Evolutionary conservation across 2,797 vertebrate species (phyloP).

Genomic region (Nannoperca obscura): DNA sequence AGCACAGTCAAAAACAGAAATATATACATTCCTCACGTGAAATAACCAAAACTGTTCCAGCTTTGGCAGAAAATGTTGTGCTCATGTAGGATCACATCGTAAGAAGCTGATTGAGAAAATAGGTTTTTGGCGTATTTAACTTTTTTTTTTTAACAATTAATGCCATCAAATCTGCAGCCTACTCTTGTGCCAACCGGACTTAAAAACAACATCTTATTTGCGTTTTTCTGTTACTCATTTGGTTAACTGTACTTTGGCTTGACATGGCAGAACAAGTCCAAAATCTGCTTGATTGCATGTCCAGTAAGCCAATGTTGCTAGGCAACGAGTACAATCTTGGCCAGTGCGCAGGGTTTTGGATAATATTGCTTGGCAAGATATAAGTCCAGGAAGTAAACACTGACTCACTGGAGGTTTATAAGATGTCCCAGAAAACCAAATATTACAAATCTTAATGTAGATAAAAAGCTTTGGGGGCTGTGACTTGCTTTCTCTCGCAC

Average conservation of each 20-base stretch:
- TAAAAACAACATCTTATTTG: slow-evolving; percentile 11
- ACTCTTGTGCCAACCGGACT: slow-evolving; percentile 2
- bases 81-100: neutral
- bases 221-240: slow-evolving; percentile 25
- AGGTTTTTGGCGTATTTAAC: slow-evolving; percentile 10
- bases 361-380: slow-evolving; percentile 46
- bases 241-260: slow-evolving; percentile 34
- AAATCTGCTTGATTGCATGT: slow-evolving; percentile 31
- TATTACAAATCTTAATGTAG: slow-evolving; percentile 25
- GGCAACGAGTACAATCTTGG: slow-evolving; percentile 46
- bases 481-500: neutral
- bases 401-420: slow-evolving; percentile 25
- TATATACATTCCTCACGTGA: neutral
- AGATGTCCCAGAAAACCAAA: slow-evolving; percentile 19
- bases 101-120: neutral
- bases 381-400: slow-evolving; percentile 29
- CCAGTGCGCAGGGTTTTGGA: slow-evolving; percentile 31
- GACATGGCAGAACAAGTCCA: slow-evolving; percentile 14
- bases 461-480: neutral
- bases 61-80: neutral
- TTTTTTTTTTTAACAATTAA: neutral
- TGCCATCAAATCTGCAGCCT: neutral
- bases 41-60: neutral
- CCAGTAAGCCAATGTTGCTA: slow-evolving; percentile 48
- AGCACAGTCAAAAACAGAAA: neutral